Evolutionary conservation across 2,797 vertebrate species (phyloP).

Genomic region (Pangasius larnaudii): DNA sequence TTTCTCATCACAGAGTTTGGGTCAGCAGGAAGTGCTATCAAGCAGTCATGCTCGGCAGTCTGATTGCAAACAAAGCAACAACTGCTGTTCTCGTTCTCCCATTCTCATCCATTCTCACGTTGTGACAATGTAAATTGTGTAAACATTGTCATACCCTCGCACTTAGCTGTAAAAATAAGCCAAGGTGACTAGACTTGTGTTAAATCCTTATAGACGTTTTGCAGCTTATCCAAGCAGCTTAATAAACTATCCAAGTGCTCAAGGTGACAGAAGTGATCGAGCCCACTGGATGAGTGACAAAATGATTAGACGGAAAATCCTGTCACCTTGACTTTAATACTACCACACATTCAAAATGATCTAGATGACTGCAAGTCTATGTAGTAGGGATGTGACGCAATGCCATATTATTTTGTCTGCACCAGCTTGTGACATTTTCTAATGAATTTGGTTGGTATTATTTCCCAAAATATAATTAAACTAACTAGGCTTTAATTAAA

Average conservation of each 20-base stretch:
- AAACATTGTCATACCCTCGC: not conserved
- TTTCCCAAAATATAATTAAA: not conserved
- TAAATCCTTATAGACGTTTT: not conserved
- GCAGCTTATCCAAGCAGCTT: constrained; percentile 7
- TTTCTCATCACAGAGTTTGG: not conserved
- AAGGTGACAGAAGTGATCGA: not conserved
- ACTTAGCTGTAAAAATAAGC: not conserved
- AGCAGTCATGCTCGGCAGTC: not conserved
- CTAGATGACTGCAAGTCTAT: not conserved
- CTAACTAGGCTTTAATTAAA: not conserved
- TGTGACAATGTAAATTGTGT: not conserved
- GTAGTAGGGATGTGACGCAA: not conserved
- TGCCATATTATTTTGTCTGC: not conserved
- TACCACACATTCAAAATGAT: not conserved
- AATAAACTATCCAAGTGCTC: not conserved
- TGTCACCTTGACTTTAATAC: constrained; percentile 15
- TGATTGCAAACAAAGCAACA: not conserved
- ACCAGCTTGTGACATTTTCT: not conserved
- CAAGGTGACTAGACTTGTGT: not conserved
- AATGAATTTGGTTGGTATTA: not conserved
- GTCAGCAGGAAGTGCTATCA: not conserved
- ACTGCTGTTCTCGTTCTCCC: not conserved
- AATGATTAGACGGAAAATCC: not conserved
- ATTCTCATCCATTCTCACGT: not conserved
- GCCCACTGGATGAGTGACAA: not conserved